Evolutionary conservation across 2,113 vertebrate species (phyloP), one percentile per base, ranked within the genome.

Genomic region (Stegastes partitus): DNA sequence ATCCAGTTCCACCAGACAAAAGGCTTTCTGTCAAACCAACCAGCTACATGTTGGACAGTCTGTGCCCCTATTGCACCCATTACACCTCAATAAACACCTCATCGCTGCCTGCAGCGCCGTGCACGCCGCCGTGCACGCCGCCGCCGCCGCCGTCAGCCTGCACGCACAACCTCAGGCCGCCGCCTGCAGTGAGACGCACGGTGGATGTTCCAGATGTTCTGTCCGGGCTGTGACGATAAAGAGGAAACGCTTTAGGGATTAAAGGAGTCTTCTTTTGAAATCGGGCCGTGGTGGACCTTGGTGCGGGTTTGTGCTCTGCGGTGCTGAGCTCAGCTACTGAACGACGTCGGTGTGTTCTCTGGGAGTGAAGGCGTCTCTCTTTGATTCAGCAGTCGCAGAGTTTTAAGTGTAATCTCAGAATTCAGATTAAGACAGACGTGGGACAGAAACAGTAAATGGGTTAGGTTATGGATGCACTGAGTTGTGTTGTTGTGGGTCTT

Each of bases 181-280:
- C 66, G 76, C 80, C 63, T 65, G 63, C 26, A 19, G 77, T n/a
- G 42, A 44, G 37, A 68, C 22, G 82, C 81, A 50, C 22, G 59
- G 62, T 82, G 84, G 82, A 62, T 66, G 76, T 78, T 66, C 55
- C 79, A 77, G 34, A 82, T 74, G 66, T 75, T 71, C 72, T 68
- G 23, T 76, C 58, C 82, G 88, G 50, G 51, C 37, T 49, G 75
- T 15, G 75, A 72, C 62, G 77, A 82, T 83, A 50, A 75, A 79
- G 49, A 68, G 65, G 34, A 83, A 76, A 78, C 31, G 68, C 76
- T 81, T 0, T 14, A 58, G 83, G 82, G 66, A 68, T 37, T 16
- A 2, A 56, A 71, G 59, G 44, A 45, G 47, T 71, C 22, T 66
- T 57, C 67, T 74, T 67, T 78, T 72, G 0, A 42, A 75, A 81